Percentiles rank a stretch among this genome's conserved stretches.
Conservation (phyloP, 2,888 invertebrate species). For the Patella ulyssiponensis region DNA sequence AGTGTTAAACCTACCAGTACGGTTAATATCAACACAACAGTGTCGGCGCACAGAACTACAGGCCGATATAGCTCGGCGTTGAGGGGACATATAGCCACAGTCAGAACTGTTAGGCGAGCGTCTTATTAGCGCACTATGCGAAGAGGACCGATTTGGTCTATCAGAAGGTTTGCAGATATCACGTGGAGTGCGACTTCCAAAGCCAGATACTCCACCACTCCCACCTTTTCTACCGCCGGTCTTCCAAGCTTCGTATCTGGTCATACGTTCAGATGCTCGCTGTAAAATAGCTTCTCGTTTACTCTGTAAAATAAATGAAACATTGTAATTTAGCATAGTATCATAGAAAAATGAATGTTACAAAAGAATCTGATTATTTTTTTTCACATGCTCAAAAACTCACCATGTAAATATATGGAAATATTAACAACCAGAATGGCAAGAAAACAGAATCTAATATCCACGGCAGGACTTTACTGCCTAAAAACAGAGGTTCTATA, state of each 20-base stretch:
- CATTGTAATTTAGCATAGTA: too few relatives aligned
- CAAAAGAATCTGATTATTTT: too few relatives aligned
- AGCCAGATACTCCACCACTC: conserved; percentile 59
- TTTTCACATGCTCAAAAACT: too few relatives aligned
- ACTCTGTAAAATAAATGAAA: conserved; percentile 43
- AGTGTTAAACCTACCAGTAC: conserved; percentile 58
- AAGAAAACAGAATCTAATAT: too few relatives aligned
- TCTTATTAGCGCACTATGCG: conserved; percentile 65
- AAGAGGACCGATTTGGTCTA: conserved; percentile 61
- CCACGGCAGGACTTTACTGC: too few relatives aligned
- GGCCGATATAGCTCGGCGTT: conserved; percentile 65
- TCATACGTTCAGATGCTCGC: conserved; percentile 61
- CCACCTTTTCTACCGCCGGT: conserved; percentile 62
- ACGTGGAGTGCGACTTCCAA: conserved; percentile 66
- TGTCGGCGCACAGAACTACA: conserved; percentile 67
- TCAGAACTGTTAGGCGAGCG: conserved; percentile 65
- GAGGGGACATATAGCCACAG: conserved; percentile 61
- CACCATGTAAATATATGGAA: too few relatives aligned
- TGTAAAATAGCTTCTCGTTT: conserved; percentile 60
- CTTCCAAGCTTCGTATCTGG: conserved; percentile 65
- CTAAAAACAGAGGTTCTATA: too few relatives aligned
- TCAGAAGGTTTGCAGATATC: conserved; percentile 65
- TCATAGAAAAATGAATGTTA: too few relatives aligned
- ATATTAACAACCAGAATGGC: too few relatives aligned
- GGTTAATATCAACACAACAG: conserved; percentile 66